phyloP scores from a whole-genome alignment of 2,888 invertebrate species.

The Andrena haemorrhoa region DNA sequence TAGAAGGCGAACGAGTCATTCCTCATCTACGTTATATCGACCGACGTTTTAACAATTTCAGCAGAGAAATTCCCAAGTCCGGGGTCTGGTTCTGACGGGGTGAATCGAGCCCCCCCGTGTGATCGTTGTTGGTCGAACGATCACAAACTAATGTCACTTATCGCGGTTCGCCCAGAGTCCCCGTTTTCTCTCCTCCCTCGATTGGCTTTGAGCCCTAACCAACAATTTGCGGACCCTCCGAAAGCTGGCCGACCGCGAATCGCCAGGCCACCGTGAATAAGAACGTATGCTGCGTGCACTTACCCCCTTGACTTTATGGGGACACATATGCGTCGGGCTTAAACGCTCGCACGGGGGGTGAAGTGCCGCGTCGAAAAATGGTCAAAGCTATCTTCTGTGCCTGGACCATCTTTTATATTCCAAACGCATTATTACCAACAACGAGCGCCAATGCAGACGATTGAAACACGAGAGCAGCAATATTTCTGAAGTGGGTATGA shows the following conservation, averaged over 20 bases:
- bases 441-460: neutral
- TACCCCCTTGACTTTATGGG: constrained; percentile 69
- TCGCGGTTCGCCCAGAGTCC: constrained; percentile 54
- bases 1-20: no score
- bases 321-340: constrained; percentile 57
- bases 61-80: neutral
- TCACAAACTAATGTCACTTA: constrained; percentile 62
- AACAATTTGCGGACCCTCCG: constrained; percentile 71
- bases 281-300: constrained; percentile 65
- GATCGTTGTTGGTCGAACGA: constrained; percentile 48
- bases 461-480: neutral
- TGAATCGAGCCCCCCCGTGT: constrained; percentile 37
- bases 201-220: constrained; percentile 69
- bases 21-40: neutral
- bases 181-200: constrained; percentile 55
- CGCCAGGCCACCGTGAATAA: constrained; percentile 61
- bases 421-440: neutral
- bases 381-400: neutral
- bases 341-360: constrained; percentile 37
- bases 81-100: constrained; percentile 30
- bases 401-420: neutral
- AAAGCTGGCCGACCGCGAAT: constrained; percentile 69
- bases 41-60: constrained; percentile 15
- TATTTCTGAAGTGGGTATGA: neutral
- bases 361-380: constrained; percentile 27